phyloP scores from a whole-genome alignment of 2,113 vertebrate genomes.

The Orycteropus afer region DNA sequence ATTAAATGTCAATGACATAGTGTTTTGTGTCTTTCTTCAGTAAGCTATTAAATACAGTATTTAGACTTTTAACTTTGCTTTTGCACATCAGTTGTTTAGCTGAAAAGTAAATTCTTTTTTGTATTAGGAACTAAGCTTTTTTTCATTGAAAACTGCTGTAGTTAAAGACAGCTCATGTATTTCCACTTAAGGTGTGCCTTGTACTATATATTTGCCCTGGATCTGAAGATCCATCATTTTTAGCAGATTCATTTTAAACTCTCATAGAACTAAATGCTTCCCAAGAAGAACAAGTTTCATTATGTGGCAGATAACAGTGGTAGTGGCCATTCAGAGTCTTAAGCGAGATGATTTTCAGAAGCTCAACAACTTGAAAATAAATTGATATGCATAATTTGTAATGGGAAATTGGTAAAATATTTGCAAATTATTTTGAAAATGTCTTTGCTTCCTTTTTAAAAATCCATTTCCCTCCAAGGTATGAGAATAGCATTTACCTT shows the following conservation, averaged over 20 bases:
- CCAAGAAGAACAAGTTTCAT: slow-evolving; percentile 69
- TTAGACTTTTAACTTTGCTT: slow-evolving; percentile 46
- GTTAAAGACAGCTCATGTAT: slow-evolving; percentile 62
- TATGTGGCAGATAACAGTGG: slow-evolving; percentile 54
- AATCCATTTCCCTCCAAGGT: background rate
- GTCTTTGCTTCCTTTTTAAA: background rate
- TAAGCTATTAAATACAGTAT: slow-evolving; percentile 36
- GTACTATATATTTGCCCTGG: slow-evolving; percentile 62
- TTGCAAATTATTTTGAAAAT: slow-evolving; percentile 47
- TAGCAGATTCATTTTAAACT: slow-evolving; percentile 51
- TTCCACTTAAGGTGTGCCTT: slow-evolving; percentile 58
- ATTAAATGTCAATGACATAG: slow-evolving; percentile 14
- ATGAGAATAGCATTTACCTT: slow-evolving; percentile 45
- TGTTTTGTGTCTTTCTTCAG: slow-evolving; percentile 44
- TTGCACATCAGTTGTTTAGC: slow-evolving; percentile 57
- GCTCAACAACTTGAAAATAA: slow-evolving; percentile 36
- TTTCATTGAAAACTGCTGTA: slow-evolving; percentile 41
- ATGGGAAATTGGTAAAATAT: background rate
- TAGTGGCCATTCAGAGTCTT: slow-evolving; percentile 54
- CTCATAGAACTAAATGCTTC: slow-evolving; percentile 63
- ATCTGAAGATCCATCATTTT: slow-evolving; percentile 59
- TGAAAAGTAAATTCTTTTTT: slow-evolving; percentile 62
- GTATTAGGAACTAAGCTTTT: slow-evolving; percentile 48
- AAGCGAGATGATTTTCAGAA: slow-evolving; percentile 49
- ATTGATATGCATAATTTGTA: background rate